Evolutionary conservation across 2,113 vertebrate species (phyloP), one percentile per base, ranked within the genome.

Genomic region (Heteronetta atricapilla): DNA sequence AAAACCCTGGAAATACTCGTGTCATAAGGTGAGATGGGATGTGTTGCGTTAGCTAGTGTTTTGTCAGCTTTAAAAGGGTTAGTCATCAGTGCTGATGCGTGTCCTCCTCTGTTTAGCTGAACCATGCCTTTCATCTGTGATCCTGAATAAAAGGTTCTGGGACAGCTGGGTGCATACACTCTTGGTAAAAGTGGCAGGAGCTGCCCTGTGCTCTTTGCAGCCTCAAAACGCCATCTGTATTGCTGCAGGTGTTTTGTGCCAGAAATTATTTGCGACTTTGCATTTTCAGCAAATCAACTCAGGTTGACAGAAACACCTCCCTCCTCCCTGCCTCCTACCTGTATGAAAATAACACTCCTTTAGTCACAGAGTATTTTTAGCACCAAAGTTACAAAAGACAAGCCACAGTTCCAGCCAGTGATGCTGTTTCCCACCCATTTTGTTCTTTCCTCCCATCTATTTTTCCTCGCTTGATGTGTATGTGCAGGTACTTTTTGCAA

Each of bases 51-150:
- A 83, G 89, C 68, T 86, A 93, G 89, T 77, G 86, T 60, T 79
- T 94, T 87, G 46, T 78, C 84, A 89, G 75, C 53, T 74, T 18
- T 93, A 34, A 89, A 74, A 72, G 36, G 7, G 66, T 77, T 89
- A 90, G 62, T 90, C 50, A 81, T 93, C 64, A 64, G 67, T 79
- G 88, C 91, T 95, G 83, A 88, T 91, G 36, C 74, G 9, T 53
- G 59, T 77, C 55, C 86, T 84, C 42, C 90, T 89, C 88, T 94
- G 85, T 94, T 90, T 66, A 95, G 59, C 82, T 88, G 92, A 95
- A 95, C 53, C 13, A 29, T 26, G 86, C 56, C 63, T 96, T 95
- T 93, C 74, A 15, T 78, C 75, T 72, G 31, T 67, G 55, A 46
- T 85, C 87, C 91, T 88, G 44, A 67, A 44, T 64, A 56, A 8